Conservation (phyloP, 2,888 invertebrate species). For the Drosophila emarginata region DNA sequence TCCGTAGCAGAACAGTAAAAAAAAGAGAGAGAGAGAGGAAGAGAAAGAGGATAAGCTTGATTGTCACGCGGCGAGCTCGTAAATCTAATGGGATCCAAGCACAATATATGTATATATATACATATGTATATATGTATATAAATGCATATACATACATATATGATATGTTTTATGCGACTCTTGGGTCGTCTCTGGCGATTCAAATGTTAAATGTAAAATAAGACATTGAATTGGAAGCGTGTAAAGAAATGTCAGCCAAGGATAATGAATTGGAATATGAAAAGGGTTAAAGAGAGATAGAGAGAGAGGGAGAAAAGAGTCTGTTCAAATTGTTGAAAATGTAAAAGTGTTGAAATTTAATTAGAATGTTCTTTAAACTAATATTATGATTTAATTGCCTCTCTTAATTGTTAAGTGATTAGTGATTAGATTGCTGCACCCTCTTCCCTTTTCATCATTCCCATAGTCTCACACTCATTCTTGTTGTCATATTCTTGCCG, state of each 20-base stretch:
- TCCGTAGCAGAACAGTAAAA: neutral
- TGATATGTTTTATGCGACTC: neutral
- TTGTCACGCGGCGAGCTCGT: constrained; percentile 37
- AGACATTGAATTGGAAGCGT: neutral
- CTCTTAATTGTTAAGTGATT: constrained; percentile 34
- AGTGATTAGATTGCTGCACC: constrained; percentile 8
- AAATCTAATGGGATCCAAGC: constrained; percentile 40
- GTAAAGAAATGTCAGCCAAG: neutral
- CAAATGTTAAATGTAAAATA: constrained; percentile 1
- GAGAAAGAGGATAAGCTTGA: constrained; percentile 28
- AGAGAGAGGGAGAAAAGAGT: neutral
- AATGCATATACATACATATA: neutral
- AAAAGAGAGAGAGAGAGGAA: neutral
- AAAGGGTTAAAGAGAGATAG: neutral
- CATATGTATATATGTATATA: constrained; percentile 22
- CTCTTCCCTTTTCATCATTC: constrained; percentile 3
- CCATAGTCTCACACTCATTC: neutral
- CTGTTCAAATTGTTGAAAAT: neutral
- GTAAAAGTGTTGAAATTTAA: constrained; percentile 20
- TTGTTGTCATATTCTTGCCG: constrained; percentile 7
- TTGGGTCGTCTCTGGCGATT: neutral
- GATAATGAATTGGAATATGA: neutral
- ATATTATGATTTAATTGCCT: constrained; percentile 44
- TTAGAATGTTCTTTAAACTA: constrained; percentile 43
- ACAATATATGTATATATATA: constrained; percentile 12